Conservation (phyloP, 1,140 invertebrate species). For the Manduca sexta region DNA sequence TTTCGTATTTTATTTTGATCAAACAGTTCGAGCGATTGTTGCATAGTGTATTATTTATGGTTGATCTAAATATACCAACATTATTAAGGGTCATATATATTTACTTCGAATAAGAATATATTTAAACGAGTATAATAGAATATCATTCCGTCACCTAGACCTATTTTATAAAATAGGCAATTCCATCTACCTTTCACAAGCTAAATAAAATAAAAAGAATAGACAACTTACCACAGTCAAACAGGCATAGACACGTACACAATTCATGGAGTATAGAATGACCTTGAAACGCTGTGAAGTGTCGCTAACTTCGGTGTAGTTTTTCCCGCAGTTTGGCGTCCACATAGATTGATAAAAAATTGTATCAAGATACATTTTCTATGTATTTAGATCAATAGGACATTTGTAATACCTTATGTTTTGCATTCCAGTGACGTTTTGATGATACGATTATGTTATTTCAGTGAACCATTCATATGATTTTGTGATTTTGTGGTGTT, state of each 20-base stretch:
- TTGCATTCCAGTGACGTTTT: constrained; percentile 48
- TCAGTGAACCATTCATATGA: constrained; percentile 51
- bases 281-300: constrained; percentile 42
- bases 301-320: constrained; percentile 64
- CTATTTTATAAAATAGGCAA: too few species aligned
- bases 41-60: too few species aligned
- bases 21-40: too few species aligned
- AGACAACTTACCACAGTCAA: too few species aligned
- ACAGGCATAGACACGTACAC: constrained; percentile 16
- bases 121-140: too few species aligned
- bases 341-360: constrained; percentile 58
- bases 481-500: constrained; percentile 44
- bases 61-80: too few species aligned
- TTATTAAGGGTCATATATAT: too few species aligned
- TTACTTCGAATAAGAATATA: too few species aligned
- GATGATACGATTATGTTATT: constrained; percentile 50
- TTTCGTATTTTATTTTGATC: too few species aligned
- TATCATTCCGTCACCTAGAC: too few species aligned
- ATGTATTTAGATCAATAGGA: constrained; percentile 65
- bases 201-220: background rate
- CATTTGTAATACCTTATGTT: constrained; percentile 36
- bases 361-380: constrained; percentile 50
- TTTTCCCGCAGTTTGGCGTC: constrained; percentile 72
- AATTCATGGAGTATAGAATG: constrained; percentile 42
- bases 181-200: background rate